Evolutionary conservation across 2,113 vertebrate genomes (phyloP).

Genomic region (Xiphorhynchus elegans): DNA sequence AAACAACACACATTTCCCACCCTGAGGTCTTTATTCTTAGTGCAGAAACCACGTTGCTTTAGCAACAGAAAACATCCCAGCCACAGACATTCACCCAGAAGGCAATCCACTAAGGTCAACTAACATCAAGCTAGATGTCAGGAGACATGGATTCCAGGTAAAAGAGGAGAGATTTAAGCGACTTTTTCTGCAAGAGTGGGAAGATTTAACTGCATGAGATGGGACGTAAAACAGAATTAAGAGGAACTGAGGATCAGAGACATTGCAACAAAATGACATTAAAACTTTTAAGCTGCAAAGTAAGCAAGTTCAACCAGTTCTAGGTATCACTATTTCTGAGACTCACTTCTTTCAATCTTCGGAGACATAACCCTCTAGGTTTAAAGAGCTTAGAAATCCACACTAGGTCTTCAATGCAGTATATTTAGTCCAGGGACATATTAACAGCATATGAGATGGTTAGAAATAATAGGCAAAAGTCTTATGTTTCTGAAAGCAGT

Average conservation of each 20-base stretch:
- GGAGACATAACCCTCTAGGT: not conserved
- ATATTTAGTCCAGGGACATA: not conserved
- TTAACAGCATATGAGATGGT: not conserved
- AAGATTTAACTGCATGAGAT: not conserved
- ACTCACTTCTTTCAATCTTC: not conserved
- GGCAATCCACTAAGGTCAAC: not conserved
- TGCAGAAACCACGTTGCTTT: conserved; percentile 14
- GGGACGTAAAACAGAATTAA: not conserved
- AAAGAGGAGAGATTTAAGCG: not conserved
- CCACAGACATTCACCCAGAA: not conserved
- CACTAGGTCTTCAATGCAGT: not conserved
- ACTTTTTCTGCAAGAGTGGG: not conserved
- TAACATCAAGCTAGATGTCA: not conserved
- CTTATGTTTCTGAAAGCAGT: not conserved
- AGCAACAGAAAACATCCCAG: conserved; percentile 11
- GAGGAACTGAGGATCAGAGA: not conserved
- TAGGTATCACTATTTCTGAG: not conserved
- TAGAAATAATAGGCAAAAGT: not conserved
- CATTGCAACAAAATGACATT: not conserved
- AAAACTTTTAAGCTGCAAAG: not conserved
- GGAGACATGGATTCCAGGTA: not conserved
- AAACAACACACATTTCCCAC: not conserved
- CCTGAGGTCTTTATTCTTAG: not conserved
- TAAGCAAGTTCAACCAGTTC: not conserved
- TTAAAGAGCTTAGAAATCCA: not conserved